These are phyloP conservation scores for Zaprionus ornatus DNA, from an alignment of 1,140 invertebrate species.

Conservation along the genomic window DNA sequence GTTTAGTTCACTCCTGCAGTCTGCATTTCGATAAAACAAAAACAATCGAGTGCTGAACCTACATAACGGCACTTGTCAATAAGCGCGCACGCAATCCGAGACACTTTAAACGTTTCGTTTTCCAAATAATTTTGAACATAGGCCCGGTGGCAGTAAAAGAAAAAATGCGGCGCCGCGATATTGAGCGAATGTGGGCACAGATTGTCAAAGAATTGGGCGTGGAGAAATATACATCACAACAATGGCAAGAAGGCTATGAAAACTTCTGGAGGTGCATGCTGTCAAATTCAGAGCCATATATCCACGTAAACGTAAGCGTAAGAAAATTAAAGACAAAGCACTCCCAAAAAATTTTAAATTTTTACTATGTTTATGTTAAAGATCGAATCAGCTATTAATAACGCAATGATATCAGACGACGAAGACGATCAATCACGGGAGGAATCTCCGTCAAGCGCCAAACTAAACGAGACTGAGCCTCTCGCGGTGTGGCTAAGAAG, in stretches of 20 bases:
- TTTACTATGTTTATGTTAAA: background rate
- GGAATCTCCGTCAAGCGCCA: background rate
- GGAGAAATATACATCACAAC: constrained; percentile 4
- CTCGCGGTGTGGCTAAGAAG: background rate
- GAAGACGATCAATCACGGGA: background rate
- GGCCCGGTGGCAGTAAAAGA: background rate
- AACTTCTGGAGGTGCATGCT: constrained; percentile 21
- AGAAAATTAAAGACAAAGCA: background rate
- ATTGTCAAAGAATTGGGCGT: constrained; percentile 13
- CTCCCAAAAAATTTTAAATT: background rate
- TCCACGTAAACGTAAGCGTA: constrained; percentile 11
- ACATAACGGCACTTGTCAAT: constrained; percentile 34
- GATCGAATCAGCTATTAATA: background rate
- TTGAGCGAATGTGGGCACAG: constrained; percentile 20
- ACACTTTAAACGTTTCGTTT: background rate
- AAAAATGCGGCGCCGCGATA: constrained; percentile 19
- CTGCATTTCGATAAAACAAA: background rate
- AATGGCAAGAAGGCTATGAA: constrained; percentile 23
- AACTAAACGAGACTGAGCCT: background rate
- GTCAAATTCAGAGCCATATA: background rate
- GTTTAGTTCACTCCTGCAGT: background rate
- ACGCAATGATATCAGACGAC: background rate
- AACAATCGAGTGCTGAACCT: background rate
- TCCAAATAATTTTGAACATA: background rate
- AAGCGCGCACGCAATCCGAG: background rate